Evolutionary conservation across 2,888 invertebrate species (phyloP).

Genomic region (Mactromeris polynyma): DNA sequence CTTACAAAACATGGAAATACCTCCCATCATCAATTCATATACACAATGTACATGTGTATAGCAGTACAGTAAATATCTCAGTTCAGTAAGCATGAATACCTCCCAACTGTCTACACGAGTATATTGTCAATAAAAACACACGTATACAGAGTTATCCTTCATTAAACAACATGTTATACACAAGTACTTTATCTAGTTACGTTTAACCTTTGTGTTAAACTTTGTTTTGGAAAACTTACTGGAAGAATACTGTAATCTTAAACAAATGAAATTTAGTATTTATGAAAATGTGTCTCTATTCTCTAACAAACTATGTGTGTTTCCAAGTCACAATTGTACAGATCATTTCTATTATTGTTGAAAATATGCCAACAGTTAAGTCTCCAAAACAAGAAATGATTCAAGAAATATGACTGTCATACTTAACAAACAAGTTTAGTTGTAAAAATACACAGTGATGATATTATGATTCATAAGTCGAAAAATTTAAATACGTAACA

Average conservation of each 20-base stretch:
- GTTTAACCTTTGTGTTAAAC: neutral
- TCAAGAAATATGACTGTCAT: too few species aligned
- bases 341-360: too few species aligned
- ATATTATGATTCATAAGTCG: too few species aligned
- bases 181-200: neutral
- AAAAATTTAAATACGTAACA: neutral
- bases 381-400: too few species aligned
- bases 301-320: too few species aligned
- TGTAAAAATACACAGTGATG: too few species aligned
- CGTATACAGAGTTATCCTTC: neutral
- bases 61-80: constrained; percentile 7
- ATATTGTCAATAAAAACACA: neutral
- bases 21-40: constrained; percentile 12
- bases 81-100: neutral
- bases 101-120: neutral
- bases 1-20: constrained; percentile 42
- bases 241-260: too few species aligned
- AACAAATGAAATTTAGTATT: too few species aligned
- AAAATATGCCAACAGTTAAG: too few species aligned
- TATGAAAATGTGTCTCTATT: neutral
- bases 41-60: neutral
- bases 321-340: too few species aligned
- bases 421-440: too few species aligned
- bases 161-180: neutral
- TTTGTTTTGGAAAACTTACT: too few species aligned